Base-by-base conservation (phyloP, 2,888 invertebrate species). In the Micoletzkya japonica region DNA sequence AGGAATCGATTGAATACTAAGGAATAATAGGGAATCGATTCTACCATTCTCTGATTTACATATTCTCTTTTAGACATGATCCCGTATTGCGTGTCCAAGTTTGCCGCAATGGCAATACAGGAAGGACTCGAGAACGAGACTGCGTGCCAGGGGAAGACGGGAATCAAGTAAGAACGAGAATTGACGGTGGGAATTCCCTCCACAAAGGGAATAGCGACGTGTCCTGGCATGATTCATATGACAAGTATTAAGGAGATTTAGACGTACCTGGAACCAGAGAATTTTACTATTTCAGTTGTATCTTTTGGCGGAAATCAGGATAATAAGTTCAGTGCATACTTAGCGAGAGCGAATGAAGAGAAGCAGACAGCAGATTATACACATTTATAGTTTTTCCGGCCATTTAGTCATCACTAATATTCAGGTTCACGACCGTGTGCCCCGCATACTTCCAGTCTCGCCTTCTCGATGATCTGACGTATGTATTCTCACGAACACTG, bases 341-440 rank as follows among this genome's bases (percentile, higher is more conserved):
- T n/a, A n/a, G n/a, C n/a, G n/a, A n/a, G n/a, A n/a, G n/a, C n/a
- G n/a, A n/a, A n/a, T n/a, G n/a, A n/a, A n/a, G n/a, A n/a, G n/a
- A n/a, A n/a, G n/a, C n/a, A n/a, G n/a, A n/a, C n/a, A n/a, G n/a
- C n/a, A n/a, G n/a, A n/a, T n/a, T n/a, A n/a, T n/a, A n/a, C n/a
- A n/a, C n/a, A n/a, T n/a, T n/a, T n/a, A n/a, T n/a, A n/a, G n/a
- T n/a, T n/a, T n/a, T n/a, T n/a, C n/a, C n/a, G n/a, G n/a, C n/a
- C n/a, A n/a, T n/a, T n/a, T n/a, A n/a, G n/a, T n/a, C n/a, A n/a
- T n/a, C n/a, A n/a, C n/a, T n/a, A n/a, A n/a, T 49, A 4, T n/a
- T 0, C 64, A 66, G 64, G 26, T 66, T 66, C 64, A 66, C 64
- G 17, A 66, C 64, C 28, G 37, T 66, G 28, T 66, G 64, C 30